A percentile compares a stretch with the other conserved stretches of the same genome.
Evolutionary conservation across 2,888 invertebrate species (phyloP).

Genomic region (Thecocarcelia acutangulata): DNA sequence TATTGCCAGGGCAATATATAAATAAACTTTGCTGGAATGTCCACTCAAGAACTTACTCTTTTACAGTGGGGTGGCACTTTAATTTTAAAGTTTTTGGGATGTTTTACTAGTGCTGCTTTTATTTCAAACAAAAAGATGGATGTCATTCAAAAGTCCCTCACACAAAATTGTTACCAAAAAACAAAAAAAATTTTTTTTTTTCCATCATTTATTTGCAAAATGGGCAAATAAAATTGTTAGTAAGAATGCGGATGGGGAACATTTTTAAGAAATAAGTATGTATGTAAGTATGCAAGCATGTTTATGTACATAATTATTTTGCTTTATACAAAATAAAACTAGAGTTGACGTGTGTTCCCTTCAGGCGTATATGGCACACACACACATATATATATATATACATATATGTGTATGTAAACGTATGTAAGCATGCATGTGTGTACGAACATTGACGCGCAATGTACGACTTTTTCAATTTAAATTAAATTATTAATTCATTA

Average conservation of each 20-base stretch:
- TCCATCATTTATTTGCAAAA: constrained; percentile 37
- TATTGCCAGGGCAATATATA: no score
- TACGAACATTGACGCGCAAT: background rate
- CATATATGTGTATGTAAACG: constrained; percentile 6
- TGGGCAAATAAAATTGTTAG: constrained; percentile 2
- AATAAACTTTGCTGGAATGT: no score
- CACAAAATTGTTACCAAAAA: constrained; percentile 14
- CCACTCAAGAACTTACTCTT: constrained; percentile 1
- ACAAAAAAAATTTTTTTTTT: no score
- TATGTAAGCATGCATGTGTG: background rate
- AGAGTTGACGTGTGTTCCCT: constrained; percentile 59
- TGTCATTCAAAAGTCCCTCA: constrained; percentile 66
- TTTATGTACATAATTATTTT: constrained; percentile 1
- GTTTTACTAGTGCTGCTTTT: constrained; percentile 16
- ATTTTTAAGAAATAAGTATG: background rate
- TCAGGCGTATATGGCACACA: constrained; percentile 50
- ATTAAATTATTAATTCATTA: no score
- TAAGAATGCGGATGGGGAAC: background rate
- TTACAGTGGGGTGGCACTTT: constrained; percentile 16
- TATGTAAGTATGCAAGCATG: no score
- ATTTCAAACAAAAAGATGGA: constrained; percentile 28
- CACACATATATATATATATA: background rate
- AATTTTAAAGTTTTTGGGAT: constrained; percentile 49
- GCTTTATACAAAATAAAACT: constrained; percentile 48
- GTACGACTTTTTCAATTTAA: no score